A percentile compares a stretch with the other conserved stretches of the same genome.
Conservation (phyloP, 2,113 vertebrate species). For the Ctenomys sociabilis region DNA sequence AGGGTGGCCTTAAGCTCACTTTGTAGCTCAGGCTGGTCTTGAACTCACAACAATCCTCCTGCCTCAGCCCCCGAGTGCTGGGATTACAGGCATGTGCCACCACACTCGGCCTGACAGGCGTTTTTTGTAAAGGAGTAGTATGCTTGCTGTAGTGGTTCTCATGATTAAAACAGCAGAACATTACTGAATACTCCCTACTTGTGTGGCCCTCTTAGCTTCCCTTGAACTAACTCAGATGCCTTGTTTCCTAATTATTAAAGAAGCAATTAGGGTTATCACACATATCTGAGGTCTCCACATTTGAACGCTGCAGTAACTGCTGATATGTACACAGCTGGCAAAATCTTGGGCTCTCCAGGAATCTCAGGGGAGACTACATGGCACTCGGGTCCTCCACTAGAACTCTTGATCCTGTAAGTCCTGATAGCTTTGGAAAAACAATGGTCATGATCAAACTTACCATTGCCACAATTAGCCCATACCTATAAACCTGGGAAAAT, state of each 20-base stretch:
- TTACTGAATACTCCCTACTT: fast-evolving
- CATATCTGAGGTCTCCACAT: fast-evolving
- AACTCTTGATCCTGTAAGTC: not conserved
- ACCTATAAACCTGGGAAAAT: not conserved
- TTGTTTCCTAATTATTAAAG: not conserved
- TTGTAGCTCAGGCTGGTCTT: too few species aligned
- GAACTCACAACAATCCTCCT: too few species aligned
- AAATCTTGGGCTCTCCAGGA: fast-evolving
- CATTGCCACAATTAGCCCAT: not conserved
- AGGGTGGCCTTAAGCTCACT: too few species aligned
- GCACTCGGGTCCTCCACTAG: too few species aligned
- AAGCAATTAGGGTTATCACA: not conserved
- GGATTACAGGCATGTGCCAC: too few species aligned
- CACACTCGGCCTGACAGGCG: too few species aligned
- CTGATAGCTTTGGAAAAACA: not conserved
- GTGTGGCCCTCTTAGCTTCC: not conserved
- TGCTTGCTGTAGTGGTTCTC: not conserved
- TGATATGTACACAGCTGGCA: not conserved
- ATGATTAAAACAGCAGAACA: not conserved
- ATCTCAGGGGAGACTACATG: fast-evolving
- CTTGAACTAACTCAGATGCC: too few species aligned
- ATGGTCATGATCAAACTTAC: not conserved
- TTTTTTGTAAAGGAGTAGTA: not conserved
- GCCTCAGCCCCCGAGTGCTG: too few species aligned
- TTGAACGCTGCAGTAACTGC: too few species aligned